Evolutionary conservation across 2,888 invertebrate species (phyloP).

Genomic region (Rhingia campestris): DNA sequence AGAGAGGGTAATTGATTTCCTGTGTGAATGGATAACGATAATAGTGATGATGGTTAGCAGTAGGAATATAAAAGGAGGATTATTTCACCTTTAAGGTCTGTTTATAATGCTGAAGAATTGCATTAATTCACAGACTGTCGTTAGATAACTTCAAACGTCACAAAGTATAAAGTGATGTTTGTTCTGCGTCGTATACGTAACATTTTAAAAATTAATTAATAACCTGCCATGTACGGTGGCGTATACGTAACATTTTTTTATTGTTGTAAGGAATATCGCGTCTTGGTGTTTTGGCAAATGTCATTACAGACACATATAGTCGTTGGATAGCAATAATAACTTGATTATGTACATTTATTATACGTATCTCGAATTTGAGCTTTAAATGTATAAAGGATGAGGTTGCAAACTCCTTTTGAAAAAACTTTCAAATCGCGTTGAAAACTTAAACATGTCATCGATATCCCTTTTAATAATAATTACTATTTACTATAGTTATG

Average conservation of each 20-base stretch:
- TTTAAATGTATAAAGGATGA: too few species aligned
- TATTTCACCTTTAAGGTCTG: conserved; percentile 17
- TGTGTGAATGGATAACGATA: conserved; percentile 27
- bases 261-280: neutral
- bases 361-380: too few species aligned
- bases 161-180: neutral
- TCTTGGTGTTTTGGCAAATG: neutral
- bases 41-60: conserved; percentile 6
- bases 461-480: too few species aligned
- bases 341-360: too few species aligned
- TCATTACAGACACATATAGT: too few species aligned
- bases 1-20: conserved; percentile 38
- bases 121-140: conserved; percentile 8
- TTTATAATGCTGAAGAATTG: conserved; percentile 5
- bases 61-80: conserved; percentile 1
- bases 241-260: conserved; percentile 21
- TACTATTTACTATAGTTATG: too few species aligned
- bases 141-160: neutral
- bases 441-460: too few species aligned
- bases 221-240: neutral
- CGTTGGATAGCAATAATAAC: too few species aligned
- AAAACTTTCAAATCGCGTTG: too few species aligned
- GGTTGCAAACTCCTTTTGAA: too few species aligned
- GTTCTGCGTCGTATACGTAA: conserved; percentile 46
- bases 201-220: neutral